phyloP scores from a whole-genome alignment of 2,113 vertebrate species.

The Butorides virescens region DNA sequence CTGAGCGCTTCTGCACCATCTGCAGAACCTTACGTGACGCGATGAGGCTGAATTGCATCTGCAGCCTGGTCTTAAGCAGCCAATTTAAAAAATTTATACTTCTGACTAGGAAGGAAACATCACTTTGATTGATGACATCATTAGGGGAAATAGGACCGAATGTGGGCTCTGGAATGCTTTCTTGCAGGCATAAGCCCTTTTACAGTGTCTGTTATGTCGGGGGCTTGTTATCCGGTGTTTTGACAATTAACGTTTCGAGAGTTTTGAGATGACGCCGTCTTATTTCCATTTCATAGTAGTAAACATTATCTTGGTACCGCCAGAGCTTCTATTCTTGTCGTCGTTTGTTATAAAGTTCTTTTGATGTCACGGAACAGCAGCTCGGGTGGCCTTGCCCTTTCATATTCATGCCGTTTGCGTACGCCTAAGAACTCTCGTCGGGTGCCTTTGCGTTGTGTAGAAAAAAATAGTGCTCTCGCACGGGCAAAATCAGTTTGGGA shows the following conservation, averaged over 20 bases:
- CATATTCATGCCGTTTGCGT: background rate
- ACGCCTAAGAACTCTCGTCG: background rate
- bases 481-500: background rate
- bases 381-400: background rate
- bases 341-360: background rate
- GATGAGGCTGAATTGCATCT: background rate
- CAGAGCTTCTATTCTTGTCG: background rate
- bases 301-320: background rate
- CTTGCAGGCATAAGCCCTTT: background rate
- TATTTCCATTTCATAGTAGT: background rate
- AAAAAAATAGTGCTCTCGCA: background rate
- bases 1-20: background rate
- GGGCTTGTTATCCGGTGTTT: background rate
- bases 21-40: background rate
- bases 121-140: background rate
- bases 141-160: background rate
- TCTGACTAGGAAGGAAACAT: background rate
- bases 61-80: background rate
- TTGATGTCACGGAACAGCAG: background rate
- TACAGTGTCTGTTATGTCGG: background rate
- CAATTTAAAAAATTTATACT: background rate
- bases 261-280: background rate
- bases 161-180: background rate
- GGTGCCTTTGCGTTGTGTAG: background rate
- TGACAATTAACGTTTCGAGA: background rate